Evolutionary conservation across 2,888 invertebrate genomes (phyloP), one percentile per base, ranked within the genome.

Genomic region (Diploptera punctata): DNA sequence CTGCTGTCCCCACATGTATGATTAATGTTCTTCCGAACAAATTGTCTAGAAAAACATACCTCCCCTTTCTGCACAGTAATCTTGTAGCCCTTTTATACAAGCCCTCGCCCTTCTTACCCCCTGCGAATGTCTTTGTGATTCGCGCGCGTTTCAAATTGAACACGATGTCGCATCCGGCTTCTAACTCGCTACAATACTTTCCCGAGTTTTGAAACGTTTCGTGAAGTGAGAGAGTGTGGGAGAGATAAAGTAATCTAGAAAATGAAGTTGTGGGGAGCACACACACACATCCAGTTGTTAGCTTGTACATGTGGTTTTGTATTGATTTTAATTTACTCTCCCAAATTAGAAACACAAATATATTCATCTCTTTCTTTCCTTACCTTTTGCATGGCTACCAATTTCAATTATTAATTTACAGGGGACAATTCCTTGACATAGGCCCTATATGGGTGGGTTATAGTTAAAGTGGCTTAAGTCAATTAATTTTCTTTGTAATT

Each of bases 11-110:
- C 74, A 33, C 47, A 73, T 72, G 68, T 73, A 74, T 78, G 79
- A 79, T 79, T 79, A 78, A 79, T 79, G 79, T 77, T 74, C 76
- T 76, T 75, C 74, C 76, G 77, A 78, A 77, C 78, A 78, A 79
- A 79, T 79, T 78, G 78, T 77, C 77, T 78, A 77, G 78, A 78
- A 78, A 78, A 78, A 76, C 77, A 76, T 76, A 70, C 75, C 68
- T 76, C 73, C 71, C 61, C 44, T 47, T 62, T 44, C 70, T 70
- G 72, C 73, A 73, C 54, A 71, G 70, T 61, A 68, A 71, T 70
- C 71, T 69, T 75, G 72, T 68, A 70, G n/a, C 71, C 73, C 71
- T 71, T 71, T 67, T 62, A 52, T 62, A n/a, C 54, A 38, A 68
- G 57, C 68, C 61, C 67, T 52, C 68, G 68, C 73, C 72, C 71